Conservation (phyloP, 2,888 invertebrate genomes). For the Pseudoips prasinana region DNA sequence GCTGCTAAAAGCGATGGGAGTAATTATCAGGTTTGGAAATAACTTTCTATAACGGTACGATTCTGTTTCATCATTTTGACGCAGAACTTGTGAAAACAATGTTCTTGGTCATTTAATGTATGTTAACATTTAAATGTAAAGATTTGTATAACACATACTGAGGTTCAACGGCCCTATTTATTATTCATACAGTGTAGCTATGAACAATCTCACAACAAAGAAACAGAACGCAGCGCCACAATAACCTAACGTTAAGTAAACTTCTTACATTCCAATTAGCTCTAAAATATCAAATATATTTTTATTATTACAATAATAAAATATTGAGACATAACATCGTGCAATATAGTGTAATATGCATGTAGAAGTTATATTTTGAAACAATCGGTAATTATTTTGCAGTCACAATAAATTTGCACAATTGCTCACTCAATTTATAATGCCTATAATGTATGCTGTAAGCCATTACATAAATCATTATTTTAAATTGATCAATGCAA, state of each 20-base stretch:
- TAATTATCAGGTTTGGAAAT: no score
- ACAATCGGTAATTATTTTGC: conserved; percentile 71
- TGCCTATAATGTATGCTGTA: conserved; percentile 45
- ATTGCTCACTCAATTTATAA: conserved; percentile 54
- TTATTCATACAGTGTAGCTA: conserved; percentile 1
- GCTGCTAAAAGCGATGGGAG: no score
- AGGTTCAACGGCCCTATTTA: not conserved
- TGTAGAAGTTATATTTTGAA: conserved; percentile 65
- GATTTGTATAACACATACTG: no score
- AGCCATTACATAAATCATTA: conserved; percentile 31
- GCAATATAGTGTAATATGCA: conserved; percentile 71
- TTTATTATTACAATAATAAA: conserved; percentile 69
- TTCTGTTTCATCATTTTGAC: no score
- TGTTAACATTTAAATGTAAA: no score
- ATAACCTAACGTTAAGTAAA: conserved; percentile 15
- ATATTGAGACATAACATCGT: conserved; percentile 80
- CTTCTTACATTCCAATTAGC: conserved; percentile 35
- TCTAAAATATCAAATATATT: conserved; percentile 54
- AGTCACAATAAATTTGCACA: conserved; percentile 72
- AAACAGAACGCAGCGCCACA: conserved; percentile 14
- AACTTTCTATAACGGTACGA: no score
- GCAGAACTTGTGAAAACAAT: no score
- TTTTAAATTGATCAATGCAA: conserved; percentile 30
- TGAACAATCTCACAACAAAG: conserved; percentile 5
- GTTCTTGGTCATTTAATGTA: no score